Conservation (phyloP, 2,113 vertebrate species). For the Amphiprion ocellaris region DNA sequence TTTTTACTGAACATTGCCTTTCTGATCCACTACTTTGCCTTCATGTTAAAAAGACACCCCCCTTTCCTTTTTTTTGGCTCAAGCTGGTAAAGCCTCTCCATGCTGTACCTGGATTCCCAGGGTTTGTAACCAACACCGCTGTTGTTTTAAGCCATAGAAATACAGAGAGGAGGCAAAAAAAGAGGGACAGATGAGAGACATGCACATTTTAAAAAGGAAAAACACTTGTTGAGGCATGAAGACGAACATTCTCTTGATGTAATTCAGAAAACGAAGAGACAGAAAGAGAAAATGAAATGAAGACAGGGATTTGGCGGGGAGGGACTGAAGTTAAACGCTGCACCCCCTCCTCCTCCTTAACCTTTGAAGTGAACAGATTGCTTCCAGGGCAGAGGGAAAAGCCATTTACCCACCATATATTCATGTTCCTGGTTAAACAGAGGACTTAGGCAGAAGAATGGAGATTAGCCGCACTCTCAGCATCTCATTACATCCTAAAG, state of each 20-base stretch:
- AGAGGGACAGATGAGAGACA: slow-evolving; percentile 24
- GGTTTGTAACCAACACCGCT: slow-evolving; percentile 62
- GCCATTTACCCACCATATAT: slow-evolving; percentile 71
- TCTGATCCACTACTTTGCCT: slow-evolving; percentile 88
- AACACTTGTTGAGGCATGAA: not conserved
- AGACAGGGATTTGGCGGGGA: slow-evolving; percentile 68
- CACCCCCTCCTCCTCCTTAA: slow-evolving; percentile 9
- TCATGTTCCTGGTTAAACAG: slow-evolving; percentile 77
- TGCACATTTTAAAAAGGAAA: not conserved
- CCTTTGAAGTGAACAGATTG: slow-evolving; percentile 81
- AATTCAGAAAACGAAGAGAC: slow-evolving; percentile 80
- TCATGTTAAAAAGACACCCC: slow-evolving; percentile 85
- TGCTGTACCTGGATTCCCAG: slow-evolving; percentile 90
- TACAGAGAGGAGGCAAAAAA: slow-evolving; percentile 64
- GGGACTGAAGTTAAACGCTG: slow-evolving; percentile 86
- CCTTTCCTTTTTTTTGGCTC: slow-evolving; percentile 66
- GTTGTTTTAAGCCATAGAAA: slow-evolving; percentile 72
- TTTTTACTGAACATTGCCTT: slow-evolving; percentile 84
- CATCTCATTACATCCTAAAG: slow-evolving; percentile 82
- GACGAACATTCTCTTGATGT: slow-evolving; percentile 45
- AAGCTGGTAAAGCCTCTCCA: slow-evolving; percentile 89
- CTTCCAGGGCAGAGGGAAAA: slow-evolving; percentile 73
- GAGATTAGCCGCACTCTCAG: slow-evolving; percentile 78
- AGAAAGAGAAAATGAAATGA: slow-evolving; percentile 84
- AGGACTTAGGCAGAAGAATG: slow-evolving; percentile 71